Evolutionary conservation across 2,113 vertebrate species (phyloP).

Genomic region (Mola mola): DNA sequence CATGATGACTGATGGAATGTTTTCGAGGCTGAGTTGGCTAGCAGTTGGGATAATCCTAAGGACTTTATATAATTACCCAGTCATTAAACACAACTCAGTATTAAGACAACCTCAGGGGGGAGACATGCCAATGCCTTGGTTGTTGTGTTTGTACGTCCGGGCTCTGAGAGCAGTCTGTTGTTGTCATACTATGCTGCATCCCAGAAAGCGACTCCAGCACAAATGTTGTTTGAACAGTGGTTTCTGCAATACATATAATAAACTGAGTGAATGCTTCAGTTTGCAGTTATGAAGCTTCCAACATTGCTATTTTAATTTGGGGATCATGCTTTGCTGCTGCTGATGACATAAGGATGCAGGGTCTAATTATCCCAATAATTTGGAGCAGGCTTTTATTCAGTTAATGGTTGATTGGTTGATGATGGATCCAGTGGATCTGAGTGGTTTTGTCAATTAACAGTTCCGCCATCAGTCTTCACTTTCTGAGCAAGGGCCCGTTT

Average conservation of each 20-base stretch:
- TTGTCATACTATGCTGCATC: slow-evolving; percentile 4
- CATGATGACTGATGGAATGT: slow-evolving; percentile 74
- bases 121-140: slow-evolving; percentile 15
- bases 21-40: slow-evolving; percentile 65
- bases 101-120: slow-evolving; percentile 48
- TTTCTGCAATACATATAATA: background rate
- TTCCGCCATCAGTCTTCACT: no score
- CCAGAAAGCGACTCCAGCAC: slow-evolving; percentile 16
- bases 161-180: slow-evolving; percentile 11
- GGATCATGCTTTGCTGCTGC: slow-evolving; percentile 1
- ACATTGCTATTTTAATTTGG: background rate
- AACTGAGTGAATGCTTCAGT: background rate
- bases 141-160: slow-evolving; percentile 14
- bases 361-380: slow-evolving; percentile 23
- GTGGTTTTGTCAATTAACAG: slow-evolving; percentile 34
- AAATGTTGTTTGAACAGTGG: slow-evolving; percentile 6
- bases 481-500: no score
- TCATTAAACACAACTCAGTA: slow-evolving; percentile 61
- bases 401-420: slow-evolving; percentile 10
- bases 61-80: slow-evolving; percentile 71
- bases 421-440: slow-evolving; percentile 15
- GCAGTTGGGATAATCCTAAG: slow-evolving; percentile 65
- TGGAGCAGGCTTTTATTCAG: slow-evolving; percentile 3
- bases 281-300: background rate
- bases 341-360: slow-evolving; percentile 2